Evolutionary conservation across 2,797 vertebrate genomes (phyloP), one percentile per base, ranked within the genome.

Genomic region (Gephyroberyx darwinii): DNA sequence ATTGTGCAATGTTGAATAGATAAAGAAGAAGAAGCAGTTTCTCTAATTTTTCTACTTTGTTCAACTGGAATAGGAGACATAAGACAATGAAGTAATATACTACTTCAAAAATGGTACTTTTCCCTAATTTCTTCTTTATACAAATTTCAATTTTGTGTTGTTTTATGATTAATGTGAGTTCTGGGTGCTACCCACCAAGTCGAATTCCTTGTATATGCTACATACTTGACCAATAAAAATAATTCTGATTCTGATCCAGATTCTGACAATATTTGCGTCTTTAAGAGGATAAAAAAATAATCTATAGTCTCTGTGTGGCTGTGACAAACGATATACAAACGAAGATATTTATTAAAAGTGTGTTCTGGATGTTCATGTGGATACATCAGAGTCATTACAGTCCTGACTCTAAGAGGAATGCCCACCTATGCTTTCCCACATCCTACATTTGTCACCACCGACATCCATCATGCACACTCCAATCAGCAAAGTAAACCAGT

Each of bases 391-490:
- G 19, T 59, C 54, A 56, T 45, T 37, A 47, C 26, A 19, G 50
- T 51, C 10, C 43, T 50, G 60, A n/a, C 14, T 50, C 16, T 35
- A 17, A 33, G 33, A 41, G 50, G 41, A 47, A 26, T 35, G 57
- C 55, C 31, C 45, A 22, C 8, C 26, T 59, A 45, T 50, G 33
- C 55, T 20, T 61, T 55, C 53, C 62, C 39, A 20, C 68, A 54
- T 70, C 61, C 74, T 33, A 60, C 69, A 71, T 81, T 76, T 75
- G 77, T 85, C 83, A 78, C 78, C 78, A 51, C 66, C 19, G 61
- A 33, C 87, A 88, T 90, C 85, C 85, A 88, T 91, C 88, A 86
- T 69, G 71, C 54, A 50, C 75, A 68, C 67, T 76, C 73, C 35
- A 26, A 81, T 76, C 43, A 43, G 77, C 74, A 65, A 80, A 86